Conservation (phyloP, 2,797 vertebrate genomes). For the Acestrorhynchus altus region DNA sequence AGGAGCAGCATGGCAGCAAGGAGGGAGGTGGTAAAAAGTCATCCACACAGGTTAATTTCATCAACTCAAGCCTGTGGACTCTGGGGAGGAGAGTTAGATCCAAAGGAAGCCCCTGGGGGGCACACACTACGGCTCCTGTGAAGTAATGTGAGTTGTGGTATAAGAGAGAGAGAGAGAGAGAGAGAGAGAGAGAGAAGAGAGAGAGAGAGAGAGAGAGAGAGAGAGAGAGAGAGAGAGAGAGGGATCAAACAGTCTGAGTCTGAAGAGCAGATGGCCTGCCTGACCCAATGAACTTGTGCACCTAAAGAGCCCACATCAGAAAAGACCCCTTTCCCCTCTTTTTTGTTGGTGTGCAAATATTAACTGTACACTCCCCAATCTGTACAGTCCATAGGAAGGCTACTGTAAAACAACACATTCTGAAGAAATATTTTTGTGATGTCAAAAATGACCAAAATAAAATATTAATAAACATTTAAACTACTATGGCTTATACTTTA, state of each 20-base stretch:
- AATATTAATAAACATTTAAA: too few relatives aligned
- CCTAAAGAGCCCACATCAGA: slow-evolving; percentile 12
- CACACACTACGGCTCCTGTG: slow-evolving; percentile 65
- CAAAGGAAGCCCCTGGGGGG: slow-evolving; percentile 69
- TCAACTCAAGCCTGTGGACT: slow-evolving; percentile 73
- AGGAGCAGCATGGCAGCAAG: slow-evolving; percentile 46
- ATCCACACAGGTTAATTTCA: slow-evolving; percentile 77
- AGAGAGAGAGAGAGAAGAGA: slow-evolving; percentile 30
- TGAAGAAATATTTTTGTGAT: too few relatives aligned
- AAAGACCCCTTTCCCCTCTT: background rate
- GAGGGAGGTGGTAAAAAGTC: slow-evolving; percentile 60
- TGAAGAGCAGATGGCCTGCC: slow-evolving; percentile 69
- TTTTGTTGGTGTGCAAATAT: background rate
- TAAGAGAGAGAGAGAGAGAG: slow-evolving; percentile 37
- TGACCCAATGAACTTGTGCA: slow-evolving; percentile 59
- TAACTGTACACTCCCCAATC: too few relatives aligned
- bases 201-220: slow-evolving; percentile 7
- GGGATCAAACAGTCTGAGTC: slow-evolving; percentile 69
- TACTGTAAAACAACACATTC: too few relatives aligned
- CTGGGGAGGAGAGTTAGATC: slow-evolving; percentile 57
- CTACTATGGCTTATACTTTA: too few relatives aligned
- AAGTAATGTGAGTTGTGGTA: slow-evolving; percentile 74
- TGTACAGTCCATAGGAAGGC: too few relatives aligned
- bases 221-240: slow-evolving; percentile 33
- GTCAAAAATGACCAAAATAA: too few relatives aligned